phyloP scores from a whole-genome alignment of 23 tunicate species.

The Styela plicata region DNA sequence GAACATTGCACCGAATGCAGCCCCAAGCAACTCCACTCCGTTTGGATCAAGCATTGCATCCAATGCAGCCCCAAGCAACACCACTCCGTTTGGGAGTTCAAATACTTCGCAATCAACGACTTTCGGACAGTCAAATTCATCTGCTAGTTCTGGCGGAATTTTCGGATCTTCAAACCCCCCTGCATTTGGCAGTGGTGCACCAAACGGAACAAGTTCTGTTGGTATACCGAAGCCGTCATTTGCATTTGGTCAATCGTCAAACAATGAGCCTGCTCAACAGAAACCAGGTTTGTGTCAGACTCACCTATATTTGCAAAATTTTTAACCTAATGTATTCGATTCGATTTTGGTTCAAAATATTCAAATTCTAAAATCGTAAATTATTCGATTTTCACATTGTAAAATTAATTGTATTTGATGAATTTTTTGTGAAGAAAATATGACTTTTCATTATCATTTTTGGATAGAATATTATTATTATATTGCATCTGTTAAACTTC shows the following conservation, averaged over 20 bases:
- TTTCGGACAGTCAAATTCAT: neutral
- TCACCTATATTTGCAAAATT: no score
- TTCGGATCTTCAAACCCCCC: neutral
- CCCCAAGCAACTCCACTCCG: neutral
- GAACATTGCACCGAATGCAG: neutral
- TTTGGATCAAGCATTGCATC: neutral
- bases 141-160: neutral
- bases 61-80: no score
- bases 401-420: no score
- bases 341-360: no score
- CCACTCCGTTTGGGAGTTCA: neutral
- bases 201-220: neutral
- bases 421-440: no score
- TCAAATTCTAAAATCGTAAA: no score
- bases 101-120: neutral
- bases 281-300: no score
- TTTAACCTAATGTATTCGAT: no score
- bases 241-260: neutral
- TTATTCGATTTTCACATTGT: no score
- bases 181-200: neutral
- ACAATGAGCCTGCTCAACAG: neutral
- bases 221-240: conserved; percentile 10
- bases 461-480: no score
- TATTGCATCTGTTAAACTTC: no score
- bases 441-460: no score